Conservation (phyloP, 1,140 invertebrate genomes). For the Penaeus chinensis region DNA sequence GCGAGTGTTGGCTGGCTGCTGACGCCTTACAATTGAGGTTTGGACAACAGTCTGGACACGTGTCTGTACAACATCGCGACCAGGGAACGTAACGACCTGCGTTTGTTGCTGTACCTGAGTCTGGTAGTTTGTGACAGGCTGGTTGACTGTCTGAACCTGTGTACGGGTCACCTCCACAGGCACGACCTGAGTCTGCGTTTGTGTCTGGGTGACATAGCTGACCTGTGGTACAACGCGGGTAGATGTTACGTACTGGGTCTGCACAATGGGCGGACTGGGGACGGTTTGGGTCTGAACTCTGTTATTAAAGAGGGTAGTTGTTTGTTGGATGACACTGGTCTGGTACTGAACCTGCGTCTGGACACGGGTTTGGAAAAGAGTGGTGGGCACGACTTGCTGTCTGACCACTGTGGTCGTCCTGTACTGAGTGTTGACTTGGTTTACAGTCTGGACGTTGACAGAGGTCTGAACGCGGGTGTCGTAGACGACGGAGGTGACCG, state of each 20-base stretch:
- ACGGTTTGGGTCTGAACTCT: slow-evolving; percentile 36
- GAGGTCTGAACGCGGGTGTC: slow-evolving; percentile 35
- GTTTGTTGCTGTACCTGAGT: slow-evolving; percentile 30
- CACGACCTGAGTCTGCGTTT: slow-evolving; percentile 41
- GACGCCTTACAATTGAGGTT: slow-evolving; percentile 33
- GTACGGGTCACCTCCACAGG: slow-evolving; percentile 42
- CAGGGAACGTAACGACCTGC: slow-evolving; percentile 16
- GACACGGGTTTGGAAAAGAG: slow-evolving; percentile 33
- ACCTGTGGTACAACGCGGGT: slow-evolving; percentile 47
- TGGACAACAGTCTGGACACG: slow-evolving; percentile 46
- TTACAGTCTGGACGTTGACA: slow-evolving; percentile 15
- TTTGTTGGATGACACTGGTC: slow-evolving; percentile 39
- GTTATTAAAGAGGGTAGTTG: slow-evolving; percentile 10
- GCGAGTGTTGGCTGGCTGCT: slow-evolving; percentile 37
- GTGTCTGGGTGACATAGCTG: slow-evolving; percentile 48
- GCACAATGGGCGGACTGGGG: slow-evolving; percentile 29
- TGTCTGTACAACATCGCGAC: slow-evolving; percentile 21
- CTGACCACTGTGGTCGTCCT: slow-evolving; percentile 14
- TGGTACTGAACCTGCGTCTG: slow-evolving; percentile 25
- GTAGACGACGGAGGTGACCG: slow-evolving; percentile 37
- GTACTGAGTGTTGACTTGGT: slow-evolving; percentile 37
- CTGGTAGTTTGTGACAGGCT: slow-evolving; percentile 30
- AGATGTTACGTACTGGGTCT: slow-evolving; percentile 37
- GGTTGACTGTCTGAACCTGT: slow-evolving; percentile 34
- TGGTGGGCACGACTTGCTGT: slow-evolving; percentile 47